A percentile compares a stretch with the other conserved stretches of the same genome.
Evolutionary conservation across 2,888 invertebrate genomes (phyloP).

Genomic region (Drepanosiphum platanoidis): DNA sequence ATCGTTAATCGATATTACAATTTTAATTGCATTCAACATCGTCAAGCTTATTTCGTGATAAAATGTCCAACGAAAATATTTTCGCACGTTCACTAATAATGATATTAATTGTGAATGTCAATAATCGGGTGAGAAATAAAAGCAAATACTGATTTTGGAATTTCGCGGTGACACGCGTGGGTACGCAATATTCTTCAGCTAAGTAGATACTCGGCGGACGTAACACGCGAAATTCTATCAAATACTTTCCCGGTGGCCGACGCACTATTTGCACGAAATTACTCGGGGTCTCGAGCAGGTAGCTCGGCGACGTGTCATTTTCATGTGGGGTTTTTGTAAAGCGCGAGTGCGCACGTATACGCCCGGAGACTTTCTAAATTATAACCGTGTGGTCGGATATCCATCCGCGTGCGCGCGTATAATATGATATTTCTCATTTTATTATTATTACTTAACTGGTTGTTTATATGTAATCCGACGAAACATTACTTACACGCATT

Average conservation of each 20-base stretch:
- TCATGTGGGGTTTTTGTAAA: neutral
- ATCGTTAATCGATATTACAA: too few species aligned
- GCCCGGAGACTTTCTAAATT: neutral
- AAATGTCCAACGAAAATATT: too few species aligned
- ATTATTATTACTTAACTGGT: neutral
- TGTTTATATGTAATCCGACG: neutral
- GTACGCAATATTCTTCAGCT: too few species aligned
- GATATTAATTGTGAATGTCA: too few species aligned
- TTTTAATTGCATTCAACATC: too few species aligned
- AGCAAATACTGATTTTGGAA: too few species aligned
- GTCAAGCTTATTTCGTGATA: too few species aligned
- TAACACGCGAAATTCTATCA: neutral
- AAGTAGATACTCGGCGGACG: neutral
- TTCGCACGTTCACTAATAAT: too few species aligned
- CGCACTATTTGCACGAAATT: neutral
- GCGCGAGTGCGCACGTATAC: neutral
- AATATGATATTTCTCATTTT: neutral
- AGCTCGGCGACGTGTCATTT: neutral
- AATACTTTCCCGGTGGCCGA: neutral
- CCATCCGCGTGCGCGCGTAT: neutral
- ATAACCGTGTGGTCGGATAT: neutral
- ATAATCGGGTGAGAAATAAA: too few species aligned
- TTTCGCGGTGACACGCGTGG: too few species aligned
- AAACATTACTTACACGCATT: constrained; percentile 3
- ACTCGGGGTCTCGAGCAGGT: neutral